Conservation (phyloP, 64 coral and sea anemone species). For the Catalaphyllia jardinei region DNA sequence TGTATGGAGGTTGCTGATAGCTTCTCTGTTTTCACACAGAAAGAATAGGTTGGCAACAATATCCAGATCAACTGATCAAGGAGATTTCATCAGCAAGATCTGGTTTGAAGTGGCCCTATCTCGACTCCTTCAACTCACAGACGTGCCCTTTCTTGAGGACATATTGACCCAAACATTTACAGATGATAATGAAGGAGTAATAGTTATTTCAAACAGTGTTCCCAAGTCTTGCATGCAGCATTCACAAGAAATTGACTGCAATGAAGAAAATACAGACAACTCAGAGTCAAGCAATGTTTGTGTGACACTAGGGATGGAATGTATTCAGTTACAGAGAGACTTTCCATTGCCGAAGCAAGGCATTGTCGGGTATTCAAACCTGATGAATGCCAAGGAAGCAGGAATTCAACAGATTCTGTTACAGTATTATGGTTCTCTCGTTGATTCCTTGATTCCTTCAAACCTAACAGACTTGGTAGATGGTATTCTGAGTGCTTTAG, state of each 20-base stretch:
- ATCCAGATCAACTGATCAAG: neutral
- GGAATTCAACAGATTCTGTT: constrained; percentile 72
- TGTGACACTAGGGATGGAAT: constrained; percentile 49
- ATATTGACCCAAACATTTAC: constrained; percentile 39
- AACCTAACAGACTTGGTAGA: constrained; percentile 62
- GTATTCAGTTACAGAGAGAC: constrained; percentile 63
- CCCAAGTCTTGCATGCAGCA: neutral
- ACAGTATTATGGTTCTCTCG: constrained; percentile 71
- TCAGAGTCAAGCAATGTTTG: constrained; percentile 42
- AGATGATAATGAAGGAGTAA: neutral
- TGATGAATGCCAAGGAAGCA: constrained; percentile 52
- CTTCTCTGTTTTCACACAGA: constrained; percentile 20
- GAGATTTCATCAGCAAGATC: constrained; percentile 2
- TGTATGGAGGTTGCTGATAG: neutral
- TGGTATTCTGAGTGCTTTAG: constrained; percentile 39
- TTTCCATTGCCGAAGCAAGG: constrained; percentile 46
- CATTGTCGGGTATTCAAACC: constrained; percentile 60
- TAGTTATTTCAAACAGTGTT: constrained; percentile 28
- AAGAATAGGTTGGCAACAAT: constrained; percentile 4
- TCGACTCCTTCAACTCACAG: constrained; percentile 67
- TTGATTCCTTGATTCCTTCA: constrained; percentile 76
- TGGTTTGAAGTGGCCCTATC: constrained; percentile 73
- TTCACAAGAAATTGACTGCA: constrained; percentile 15
- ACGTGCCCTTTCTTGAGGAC: constrained; percentile 75
- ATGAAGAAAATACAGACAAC: constrained; percentile 27